phyloP scores from a whole-genome alignment of 2,888 invertebrate genomes.

The Oligia latruncula region DNA sequence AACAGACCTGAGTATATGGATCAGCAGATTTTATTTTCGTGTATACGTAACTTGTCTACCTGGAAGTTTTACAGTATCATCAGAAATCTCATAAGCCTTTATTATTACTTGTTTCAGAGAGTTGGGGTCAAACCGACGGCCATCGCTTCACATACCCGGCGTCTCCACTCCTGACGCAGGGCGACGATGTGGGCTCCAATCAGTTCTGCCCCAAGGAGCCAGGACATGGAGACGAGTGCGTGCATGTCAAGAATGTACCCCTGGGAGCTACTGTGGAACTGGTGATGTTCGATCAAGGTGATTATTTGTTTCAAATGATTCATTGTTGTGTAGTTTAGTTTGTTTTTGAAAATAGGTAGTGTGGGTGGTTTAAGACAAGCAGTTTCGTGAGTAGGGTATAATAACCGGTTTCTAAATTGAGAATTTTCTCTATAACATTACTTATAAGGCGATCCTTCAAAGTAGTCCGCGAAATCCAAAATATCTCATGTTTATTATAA shows the following conservation, averaged over 20 bases:
- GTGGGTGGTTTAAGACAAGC: too few species aligned
- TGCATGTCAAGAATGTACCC: conserved; percentile 92
- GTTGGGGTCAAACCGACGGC: conserved; percentile 92
- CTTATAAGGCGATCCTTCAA: too few species aligned
- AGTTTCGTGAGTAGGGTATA: too few species aligned
- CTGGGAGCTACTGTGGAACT: conserved; percentile 93
- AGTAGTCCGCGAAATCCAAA: too few species aligned
- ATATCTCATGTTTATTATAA: too few species aligned
- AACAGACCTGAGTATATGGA: not conserved
- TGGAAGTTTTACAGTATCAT: too few species aligned
- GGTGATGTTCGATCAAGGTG: conserved; percentile 94
- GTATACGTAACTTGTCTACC: too few species aligned
- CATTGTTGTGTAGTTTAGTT: not conserved
- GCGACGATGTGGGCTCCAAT: conserved; percentile 89
- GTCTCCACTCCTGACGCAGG: conserved; percentile 94
- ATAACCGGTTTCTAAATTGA: too few species aligned
- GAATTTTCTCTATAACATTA: too few species aligned
- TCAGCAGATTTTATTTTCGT: not conserved
- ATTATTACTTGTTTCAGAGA: conserved; percentile 77
- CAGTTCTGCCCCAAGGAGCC: conserved; percentile 86
- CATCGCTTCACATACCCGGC: conserved; percentile 94
- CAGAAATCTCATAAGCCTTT: not conserved
- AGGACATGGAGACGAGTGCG: conserved; percentile 91
- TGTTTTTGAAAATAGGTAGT: too few species aligned
- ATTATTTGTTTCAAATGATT: conserved; percentile 39